phyloP scores from a whole-genome alignment of 2,113 vertebrate genomes.

The Gymnorhina tibicen region DNA sequence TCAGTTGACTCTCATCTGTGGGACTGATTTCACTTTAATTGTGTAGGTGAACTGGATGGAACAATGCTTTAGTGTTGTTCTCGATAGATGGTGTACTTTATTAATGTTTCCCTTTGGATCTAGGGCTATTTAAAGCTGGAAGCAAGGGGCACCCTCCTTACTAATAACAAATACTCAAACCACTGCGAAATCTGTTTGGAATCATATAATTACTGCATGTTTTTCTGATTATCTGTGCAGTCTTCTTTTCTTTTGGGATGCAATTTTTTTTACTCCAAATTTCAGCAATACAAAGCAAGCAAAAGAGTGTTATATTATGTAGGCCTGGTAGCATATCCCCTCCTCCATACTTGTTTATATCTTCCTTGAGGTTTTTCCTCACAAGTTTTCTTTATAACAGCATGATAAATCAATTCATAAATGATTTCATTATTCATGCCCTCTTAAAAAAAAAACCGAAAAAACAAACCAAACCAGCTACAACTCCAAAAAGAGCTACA shows the following conservation, averaged over 20 bases:
- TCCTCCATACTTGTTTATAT: neutral
- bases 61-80: neutral
- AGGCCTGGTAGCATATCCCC: neutral
- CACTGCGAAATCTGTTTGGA: neutral
- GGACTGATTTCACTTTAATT: conserved; percentile 11
- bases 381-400: neutral
- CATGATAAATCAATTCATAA: neutral
- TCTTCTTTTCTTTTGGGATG: neutral
- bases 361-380: neutral
- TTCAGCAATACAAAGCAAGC: neutral
- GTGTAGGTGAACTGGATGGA: neutral
- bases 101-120: neutral
- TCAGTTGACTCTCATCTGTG: neutral
- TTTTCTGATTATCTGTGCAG: neutral
- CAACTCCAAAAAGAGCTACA: neutral
- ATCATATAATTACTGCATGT: conserved; percentile 32
- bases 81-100: neutral
- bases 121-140: neutral
- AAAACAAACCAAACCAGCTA: neutral
- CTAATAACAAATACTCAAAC: conserved; percentile 1
- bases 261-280: neutral
- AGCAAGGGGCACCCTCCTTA: neutral
- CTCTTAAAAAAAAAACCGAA: neutral
- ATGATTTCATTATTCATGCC: neutral
- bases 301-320: neutral